Evolutionary conservation across 2,888 invertebrate genomes (phyloP).

Genomic region (Poecilobothrus nobilitatus): DNA sequence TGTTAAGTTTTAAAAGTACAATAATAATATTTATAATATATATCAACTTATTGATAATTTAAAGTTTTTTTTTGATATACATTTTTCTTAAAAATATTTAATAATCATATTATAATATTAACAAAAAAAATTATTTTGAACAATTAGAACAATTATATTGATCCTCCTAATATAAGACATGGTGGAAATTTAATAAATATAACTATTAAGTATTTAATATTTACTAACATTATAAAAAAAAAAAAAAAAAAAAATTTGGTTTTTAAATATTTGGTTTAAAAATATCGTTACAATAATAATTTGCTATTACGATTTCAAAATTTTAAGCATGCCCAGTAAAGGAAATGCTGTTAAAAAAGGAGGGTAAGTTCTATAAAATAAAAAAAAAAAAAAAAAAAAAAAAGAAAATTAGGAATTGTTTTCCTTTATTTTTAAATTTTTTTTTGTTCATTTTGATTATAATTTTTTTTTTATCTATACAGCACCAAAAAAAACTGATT

Average conservation of each 20-base stretch:
- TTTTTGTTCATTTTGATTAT: not conserved
- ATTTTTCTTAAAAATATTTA: no score
- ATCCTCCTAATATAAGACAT: not conserved
- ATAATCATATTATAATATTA: no score
- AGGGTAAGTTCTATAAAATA: slow-evolving; percentile 43
- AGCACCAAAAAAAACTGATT: not conserved
- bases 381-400: not conserved
- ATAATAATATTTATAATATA: no score
- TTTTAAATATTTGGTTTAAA: not conserved
- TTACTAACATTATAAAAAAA: not conserved
- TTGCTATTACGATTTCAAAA: slow-evolving; percentile 21
- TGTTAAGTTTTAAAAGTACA: no score
- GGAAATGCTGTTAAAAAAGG: slow-evolving; percentile 46
- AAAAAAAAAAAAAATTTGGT: not conserved
- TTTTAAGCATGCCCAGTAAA: slow-evolving; percentile 46
- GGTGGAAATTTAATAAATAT: not conserved
- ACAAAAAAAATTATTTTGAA: no score
- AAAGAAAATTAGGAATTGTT: not conserved
- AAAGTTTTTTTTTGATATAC: no score
- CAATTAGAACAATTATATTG: not conserved
- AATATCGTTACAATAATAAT: slow-evolving; percentile 14
- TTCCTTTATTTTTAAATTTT: not conserved
- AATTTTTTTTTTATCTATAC: not conserved
- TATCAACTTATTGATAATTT: no score
- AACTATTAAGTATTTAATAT: not conserved